Evolutionary conservation across 1,140 invertebrate species (phyloP).

Genomic region (Ips typographus): DNA sequence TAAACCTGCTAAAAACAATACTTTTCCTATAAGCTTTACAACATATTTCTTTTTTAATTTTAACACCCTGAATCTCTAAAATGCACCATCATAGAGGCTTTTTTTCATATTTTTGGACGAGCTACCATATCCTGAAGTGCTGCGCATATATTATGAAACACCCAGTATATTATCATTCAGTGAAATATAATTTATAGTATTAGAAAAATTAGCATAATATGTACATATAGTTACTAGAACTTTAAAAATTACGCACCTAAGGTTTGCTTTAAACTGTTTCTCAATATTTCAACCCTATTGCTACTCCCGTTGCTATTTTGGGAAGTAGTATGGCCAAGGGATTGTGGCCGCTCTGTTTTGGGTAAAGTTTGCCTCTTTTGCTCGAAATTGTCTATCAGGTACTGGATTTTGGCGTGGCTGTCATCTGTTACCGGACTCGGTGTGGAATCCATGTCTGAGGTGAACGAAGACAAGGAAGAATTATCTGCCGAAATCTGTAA

Average conservation of each 20-base stretch:
- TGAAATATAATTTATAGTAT: background rate
- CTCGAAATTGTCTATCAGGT: constrained; percentile 46
- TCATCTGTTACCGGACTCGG: constrained; percentile 43
- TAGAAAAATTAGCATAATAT: background rate
- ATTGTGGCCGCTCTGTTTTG: constrained; percentile 9
- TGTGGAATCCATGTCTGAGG: constrained; percentile 47
- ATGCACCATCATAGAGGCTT: no score
- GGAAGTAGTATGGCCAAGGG: background rate
- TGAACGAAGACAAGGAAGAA: constrained; percentile 41
- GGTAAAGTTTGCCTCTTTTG: constrained; percentile 20
- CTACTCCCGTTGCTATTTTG: background rate
- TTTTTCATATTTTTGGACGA: no score
- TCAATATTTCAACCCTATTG: constrained; percentile 36
- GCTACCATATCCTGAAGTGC: no score
- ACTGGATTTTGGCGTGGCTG: constrained; percentile 40
- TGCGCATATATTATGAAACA: no score
- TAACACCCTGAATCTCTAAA: no score
- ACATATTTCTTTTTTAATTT: no score
- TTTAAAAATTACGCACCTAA: constrained; percentile 20
- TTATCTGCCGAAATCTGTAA: constrained; percentile 30
- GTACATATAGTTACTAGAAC: background rate
- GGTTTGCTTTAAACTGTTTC: constrained; percentile 30
- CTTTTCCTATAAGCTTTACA: no score
- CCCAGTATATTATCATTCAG: no score
- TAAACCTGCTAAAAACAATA: no score